phyloP scores from a whole-genome alignment of 2,888 invertebrate species.

The Hoplodrina blanda region DNA sequence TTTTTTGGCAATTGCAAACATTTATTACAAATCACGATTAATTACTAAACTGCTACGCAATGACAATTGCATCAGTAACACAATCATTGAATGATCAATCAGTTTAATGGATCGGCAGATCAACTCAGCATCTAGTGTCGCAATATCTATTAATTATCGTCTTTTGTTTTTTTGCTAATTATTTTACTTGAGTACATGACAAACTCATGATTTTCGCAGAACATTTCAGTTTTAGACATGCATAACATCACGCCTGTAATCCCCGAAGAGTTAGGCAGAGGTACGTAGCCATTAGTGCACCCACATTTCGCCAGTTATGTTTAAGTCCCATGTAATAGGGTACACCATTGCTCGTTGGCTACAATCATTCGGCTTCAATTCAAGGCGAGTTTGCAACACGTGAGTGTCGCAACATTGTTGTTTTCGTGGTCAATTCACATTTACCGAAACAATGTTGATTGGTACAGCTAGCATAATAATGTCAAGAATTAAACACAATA shows the following conservation, averaged over 20 bases:
- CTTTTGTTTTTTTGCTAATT: neutral
- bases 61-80: slow-evolving; percentile 24
- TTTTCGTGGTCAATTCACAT: slow-evolving; percentile 58
- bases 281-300: too few relatives aligned
- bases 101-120: neutral
- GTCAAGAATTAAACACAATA: neutral
- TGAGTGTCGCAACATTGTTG: slow-evolving; percentile 62
- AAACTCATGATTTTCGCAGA: neutral
- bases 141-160: slow-evolving; percentile 31
- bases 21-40: slow-evolving; percentile 40
- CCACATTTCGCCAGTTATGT: too few relatives aligned
- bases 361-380: slow-evolving; percentile 58
- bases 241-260: too few relatives aligned
- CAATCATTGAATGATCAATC: slow-evolving; percentile 29
- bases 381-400: slow-evolving; percentile 69
- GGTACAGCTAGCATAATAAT: slow-evolving; percentile 19
- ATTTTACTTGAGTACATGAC: neutral
- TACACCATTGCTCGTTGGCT: slow-evolving; percentile 35
- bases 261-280: too few relatives aligned
- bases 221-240: neutral
- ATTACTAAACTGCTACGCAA: slow-evolving; percentile 27
- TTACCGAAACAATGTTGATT: slow-evolving; percentile 53
- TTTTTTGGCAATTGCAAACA: neutral
- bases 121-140: slow-evolving; percentile 7
- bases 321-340: too few relatives aligned